Evolutionary conservation across 2,888 invertebrate genomes (phyloP).

Genomic region (Hypomecis atomaria): DNA sequence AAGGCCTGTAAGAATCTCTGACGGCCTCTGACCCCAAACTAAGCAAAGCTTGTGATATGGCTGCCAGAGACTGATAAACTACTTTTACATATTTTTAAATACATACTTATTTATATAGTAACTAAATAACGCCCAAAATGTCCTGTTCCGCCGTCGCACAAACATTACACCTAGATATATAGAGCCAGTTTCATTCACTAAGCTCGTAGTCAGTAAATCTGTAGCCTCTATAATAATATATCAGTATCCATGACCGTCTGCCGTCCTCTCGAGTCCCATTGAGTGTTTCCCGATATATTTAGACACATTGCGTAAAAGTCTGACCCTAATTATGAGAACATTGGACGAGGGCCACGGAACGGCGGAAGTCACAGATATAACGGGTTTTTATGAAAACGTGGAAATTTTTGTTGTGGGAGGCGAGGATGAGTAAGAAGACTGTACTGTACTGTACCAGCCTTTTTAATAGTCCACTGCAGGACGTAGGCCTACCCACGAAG

Average conservation of each 20-base stretch:
- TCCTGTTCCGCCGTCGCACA: not conserved
- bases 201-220: conserved; percentile 15
- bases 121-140: too few relatives aligned
- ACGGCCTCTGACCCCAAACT: too few relatives aligned
- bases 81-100: too few relatives aligned
- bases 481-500: too few relatives aligned
- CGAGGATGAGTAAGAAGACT: not conserved
- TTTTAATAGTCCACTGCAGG: too few relatives aligned
- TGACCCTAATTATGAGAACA: conserved; percentile 77
- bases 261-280: conserved; percentile 52
- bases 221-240: conserved; percentile 13
- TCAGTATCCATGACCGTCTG: conserved; percentile 47
- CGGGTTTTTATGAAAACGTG: conserved; percentile 37
- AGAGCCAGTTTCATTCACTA: not conserved
- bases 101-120: too few relatives aligned
- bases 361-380: conserved; percentile 42
- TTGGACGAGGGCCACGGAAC: conserved; percentile 65
- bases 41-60: too few relatives aligned
- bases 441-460: too few relatives aligned
- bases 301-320: conserved; percentile 70
- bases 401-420: conserved; percentile 30
- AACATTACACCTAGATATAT: not conserved
- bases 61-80: too few relatives aligned
- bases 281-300: conserved; percentile 69
- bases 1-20: too few relatives aligned